Evolutionary conservation across 2,888 invertebrate genomes (phyloP).

Genomic region (Resseliella maxima): DNA sequence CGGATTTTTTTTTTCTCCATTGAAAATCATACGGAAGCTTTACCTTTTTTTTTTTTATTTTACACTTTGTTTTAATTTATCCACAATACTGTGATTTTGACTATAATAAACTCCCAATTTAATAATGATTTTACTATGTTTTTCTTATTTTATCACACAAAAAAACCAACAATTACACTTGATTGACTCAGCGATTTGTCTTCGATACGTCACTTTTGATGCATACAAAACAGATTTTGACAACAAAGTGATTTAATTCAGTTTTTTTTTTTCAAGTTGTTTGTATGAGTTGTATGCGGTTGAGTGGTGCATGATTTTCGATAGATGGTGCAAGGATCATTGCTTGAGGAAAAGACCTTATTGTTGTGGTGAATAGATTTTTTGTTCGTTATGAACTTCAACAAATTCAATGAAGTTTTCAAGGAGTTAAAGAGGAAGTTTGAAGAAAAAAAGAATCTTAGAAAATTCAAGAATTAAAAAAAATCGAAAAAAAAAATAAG

Average conservation of each 20-base stretch:
- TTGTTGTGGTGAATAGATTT: no score
- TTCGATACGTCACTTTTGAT: neutral
- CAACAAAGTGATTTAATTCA: neutral
- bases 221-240: neutral
- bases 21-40: no score
- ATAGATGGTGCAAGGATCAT: neutral
- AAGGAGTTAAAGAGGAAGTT: no score
- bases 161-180: neutral
- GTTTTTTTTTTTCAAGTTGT: neutral
- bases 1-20: no score
- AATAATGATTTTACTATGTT: neutral
- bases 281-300: neutral
- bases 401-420: no score
- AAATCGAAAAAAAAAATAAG: no score
- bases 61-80: neutral
- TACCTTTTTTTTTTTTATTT: neutral
- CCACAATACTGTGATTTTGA: no score
- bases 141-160: neutral
- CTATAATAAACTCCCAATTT: no score
- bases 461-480: no score
- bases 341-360: no score
- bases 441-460: no score
- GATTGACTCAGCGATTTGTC: conserved; percentile 13
- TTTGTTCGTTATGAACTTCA: no score
- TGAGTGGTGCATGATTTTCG: neutral